Evolutionary conservation across 2,888 invertebrate genomes (phyloP), one percentile per base, ranked within the genome.

Genomic region (Isoperla grammatica): DNA sequence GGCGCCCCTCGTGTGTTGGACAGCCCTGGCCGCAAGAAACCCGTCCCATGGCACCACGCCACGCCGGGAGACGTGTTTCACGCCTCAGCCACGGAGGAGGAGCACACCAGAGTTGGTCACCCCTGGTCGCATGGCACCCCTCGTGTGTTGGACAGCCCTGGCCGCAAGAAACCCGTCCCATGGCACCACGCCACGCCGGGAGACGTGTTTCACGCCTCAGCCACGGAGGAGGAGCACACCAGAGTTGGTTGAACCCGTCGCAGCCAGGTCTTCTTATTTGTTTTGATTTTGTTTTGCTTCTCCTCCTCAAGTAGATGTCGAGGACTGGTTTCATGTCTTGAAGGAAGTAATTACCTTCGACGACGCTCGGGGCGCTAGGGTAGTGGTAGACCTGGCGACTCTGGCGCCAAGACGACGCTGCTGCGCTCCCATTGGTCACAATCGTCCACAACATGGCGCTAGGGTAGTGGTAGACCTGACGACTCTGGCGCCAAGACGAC

Each of bases 301-400:
- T 46, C 22, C 22, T 46, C 22, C 20, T 43, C 13, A 35, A 29
- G 35, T 29, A 9, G 29, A 8, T 29, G 29, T 15, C 23, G 29
- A 37, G 29, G 29, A n/a, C 42, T 42, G 8, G 13, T 53, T 53
- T 39, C 39, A 53, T 53, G 53, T 39, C 53, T 53, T 53, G 53
- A 39, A 53, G 53, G 53, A 53, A 53, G 53, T 53, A 53, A 53
- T 53, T 53, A 53, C 39, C 53, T 20, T 20, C 39, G 19, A 20
- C 9, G 3, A 12, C 20, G 53, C 53, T 11, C 3, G 39, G 15
- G 53, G 53, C 53, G 53, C 53, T 53, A 20, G 53, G 53, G 53
- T 50, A 50, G 49, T 50, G 49, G 39, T 29, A 50, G 50, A 23
- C 50, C 48, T 50, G 29, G 50, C 37, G 50, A 49, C 12, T 6